phyloP scores from a whole-genome alignment of 1,140 invertebrate genomes.

The Drosophila sucinea region DNA sequence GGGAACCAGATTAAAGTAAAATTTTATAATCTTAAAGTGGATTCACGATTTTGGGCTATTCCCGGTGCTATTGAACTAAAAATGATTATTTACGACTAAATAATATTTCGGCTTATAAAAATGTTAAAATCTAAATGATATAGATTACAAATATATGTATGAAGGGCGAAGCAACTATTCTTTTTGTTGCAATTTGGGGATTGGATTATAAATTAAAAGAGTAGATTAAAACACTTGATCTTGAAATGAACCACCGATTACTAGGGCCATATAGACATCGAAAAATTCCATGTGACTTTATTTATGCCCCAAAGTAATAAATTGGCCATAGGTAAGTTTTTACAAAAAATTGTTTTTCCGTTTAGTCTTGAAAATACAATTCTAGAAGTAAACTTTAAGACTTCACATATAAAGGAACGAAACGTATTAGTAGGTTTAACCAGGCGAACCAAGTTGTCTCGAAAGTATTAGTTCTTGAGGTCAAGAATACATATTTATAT shows the following conservation, averaged over 20 bases:
- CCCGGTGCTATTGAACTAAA: not conserved
- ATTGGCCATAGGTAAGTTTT: not conserved
- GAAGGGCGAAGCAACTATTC: not conserved
- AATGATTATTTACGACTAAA: not conserved
- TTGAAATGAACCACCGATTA: not conserved
- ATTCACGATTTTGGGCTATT: conserved; percentile 3
- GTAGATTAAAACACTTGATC: not conserved
- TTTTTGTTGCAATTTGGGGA: not conserved
- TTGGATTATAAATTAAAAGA: conserved; percentile 5
- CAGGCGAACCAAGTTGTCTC: too few species aligned
- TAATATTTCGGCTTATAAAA: not conserved
- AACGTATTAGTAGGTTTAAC: too few species aligned
- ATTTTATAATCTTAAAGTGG: not conserved
- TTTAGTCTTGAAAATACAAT: too few species aligned
- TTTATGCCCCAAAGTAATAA: not conserved
- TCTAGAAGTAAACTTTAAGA: too few species aligned
- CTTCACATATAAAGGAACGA: too few species aligned
- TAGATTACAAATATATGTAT: not conserved
- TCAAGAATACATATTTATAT: too few species aligned
- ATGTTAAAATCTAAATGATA: not conserved
- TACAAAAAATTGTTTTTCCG: too few species aligned
- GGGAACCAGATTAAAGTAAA: not conserved
- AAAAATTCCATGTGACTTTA: not conserved
- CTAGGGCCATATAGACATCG: not conserved
- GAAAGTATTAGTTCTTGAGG: too few species aligned